A percentile compares a stretch with the other conserved stretches of the same genome.
phyloP scores from a whole-genome alignment of 2,113 vertebrate species.

The Rhea americana region DNA sequence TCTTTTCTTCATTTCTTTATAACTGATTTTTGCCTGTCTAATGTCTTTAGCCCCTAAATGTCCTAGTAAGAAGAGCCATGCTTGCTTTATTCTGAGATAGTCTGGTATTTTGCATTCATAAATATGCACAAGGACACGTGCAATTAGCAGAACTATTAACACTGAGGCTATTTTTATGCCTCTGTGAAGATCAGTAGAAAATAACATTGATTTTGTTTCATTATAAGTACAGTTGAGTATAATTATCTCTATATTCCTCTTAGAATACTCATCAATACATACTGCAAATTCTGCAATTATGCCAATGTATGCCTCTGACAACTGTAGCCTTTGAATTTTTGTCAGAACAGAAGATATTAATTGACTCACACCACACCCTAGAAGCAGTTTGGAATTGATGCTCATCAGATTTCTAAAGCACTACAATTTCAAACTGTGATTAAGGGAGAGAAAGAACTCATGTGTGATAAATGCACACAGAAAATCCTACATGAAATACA shows the following conservation, averaged over 20 bases:
- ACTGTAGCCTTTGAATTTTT: background rate
- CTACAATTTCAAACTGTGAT: background rate
- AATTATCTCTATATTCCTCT: conserved; percentile 40
- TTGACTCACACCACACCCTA: conserved; percentile 8
- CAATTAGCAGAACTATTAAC: conserved; percentile 57
- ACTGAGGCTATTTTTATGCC: conserved; percentile 32
- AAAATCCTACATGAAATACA: background rate
- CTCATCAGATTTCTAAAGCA: background rate
- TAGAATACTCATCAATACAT: conserved; percentile 9
- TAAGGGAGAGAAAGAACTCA: background rate
- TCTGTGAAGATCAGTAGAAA: conserved; percentile 39
- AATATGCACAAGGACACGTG: background rate
- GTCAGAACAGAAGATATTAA: conserved; percentile 33
- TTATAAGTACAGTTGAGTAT: conserved; percentile 6
- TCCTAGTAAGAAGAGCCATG: background rate
- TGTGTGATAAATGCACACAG: background rate
- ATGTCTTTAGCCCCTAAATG: background rate
- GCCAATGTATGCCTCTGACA: background rate
- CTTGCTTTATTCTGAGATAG: background rate
- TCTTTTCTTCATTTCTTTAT: background rate
- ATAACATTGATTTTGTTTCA: conserved; percentile 47
- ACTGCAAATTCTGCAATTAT: conserved; percentile 14
- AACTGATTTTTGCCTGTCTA: background rate
- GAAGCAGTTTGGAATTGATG: conserved; percentile 27
- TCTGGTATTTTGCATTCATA: conserved; percentile 2